Conservation (phyloP, 2,797 vertebrate genomes). For the Argentina silus region DNA sequence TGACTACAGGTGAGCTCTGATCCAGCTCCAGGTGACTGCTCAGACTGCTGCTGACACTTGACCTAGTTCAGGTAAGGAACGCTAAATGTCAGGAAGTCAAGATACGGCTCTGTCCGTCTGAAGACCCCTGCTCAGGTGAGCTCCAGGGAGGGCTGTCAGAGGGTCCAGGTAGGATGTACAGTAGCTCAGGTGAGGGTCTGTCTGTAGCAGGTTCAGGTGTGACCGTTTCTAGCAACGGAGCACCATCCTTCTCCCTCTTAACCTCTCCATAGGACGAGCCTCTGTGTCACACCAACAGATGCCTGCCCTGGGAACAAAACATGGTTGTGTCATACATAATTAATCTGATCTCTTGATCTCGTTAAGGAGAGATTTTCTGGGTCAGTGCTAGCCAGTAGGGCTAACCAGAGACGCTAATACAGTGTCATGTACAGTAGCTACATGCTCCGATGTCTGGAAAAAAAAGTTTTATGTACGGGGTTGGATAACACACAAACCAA, state of each 20-base stretch:
- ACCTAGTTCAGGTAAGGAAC: too few species aligned
- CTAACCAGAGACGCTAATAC: background rate
- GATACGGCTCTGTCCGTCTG: too few species aligned
- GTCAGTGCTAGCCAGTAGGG: background rate
- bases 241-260: background rate
- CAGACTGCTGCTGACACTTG: background rate
- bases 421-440: background rate
- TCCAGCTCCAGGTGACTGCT: background rate
- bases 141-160: too few species aligned
- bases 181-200: too few species aligned
- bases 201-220: background rate
- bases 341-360: constrained; percentile 32
- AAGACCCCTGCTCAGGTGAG: too few species aligned
- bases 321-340: constrained; percentile 1
- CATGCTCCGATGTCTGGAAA: background rate
- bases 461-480: background rate
- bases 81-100: too few species aligned
- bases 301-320: background rate
- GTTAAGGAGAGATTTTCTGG: constrained; percentile 26
- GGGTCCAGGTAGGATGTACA: too few species aligned
- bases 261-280: background rate
- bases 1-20: background rate
- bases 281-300: background rate
- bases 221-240: background rate
- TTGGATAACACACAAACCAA: background rate